Percentiles rank a stretch among this genome's conserved stretches.
phyloP scores from a whole-genome alignment of 1,140 invertebrate genomes.

The Centruroides vittatus region DNA sequence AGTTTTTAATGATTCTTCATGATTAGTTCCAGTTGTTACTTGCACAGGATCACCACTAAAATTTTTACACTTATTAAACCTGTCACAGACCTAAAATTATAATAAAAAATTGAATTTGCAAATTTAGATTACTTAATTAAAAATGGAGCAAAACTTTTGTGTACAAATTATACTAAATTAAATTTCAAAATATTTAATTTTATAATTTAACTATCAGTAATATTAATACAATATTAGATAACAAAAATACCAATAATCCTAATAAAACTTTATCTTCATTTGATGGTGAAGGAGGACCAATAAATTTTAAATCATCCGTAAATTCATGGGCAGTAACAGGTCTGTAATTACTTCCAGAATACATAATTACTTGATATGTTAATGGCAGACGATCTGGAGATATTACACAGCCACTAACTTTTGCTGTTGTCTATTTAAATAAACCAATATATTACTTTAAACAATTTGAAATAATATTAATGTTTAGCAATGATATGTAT shows the following conservation, averaged over 20 bases:
- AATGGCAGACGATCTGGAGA: constrained; percentile 14
- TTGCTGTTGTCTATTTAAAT: constrained; percentile 7
- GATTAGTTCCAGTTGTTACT: not conserved
- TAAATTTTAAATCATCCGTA: constrained; percentile 14
- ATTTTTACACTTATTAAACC: constrained; percentile 4
- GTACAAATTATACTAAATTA: too few relatives aligned
- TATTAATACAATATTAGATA: too few relatives aligned
- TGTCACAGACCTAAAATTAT: constrained; percentile 8
- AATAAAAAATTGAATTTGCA: too few relatives aligned
- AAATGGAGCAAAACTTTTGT: too few relatives aligned
- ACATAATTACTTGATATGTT: constrained; percentile 16
- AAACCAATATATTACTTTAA: not conserved
- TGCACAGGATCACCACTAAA: constrained; percentile 1
- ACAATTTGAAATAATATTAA: not conserved
- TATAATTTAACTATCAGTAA: too few relatives aligned
- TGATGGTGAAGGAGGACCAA: constrained; percentile 7
- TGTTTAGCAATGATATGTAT: not conserved
- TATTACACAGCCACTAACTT: constrained; percentile 14
- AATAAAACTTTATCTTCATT: not conserved
- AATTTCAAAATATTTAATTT: too few relatives aligned
- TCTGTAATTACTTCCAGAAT: constrained; percentile 1
- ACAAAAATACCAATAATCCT: too few relatives aligned
- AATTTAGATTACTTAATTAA: too few relatives aligned
- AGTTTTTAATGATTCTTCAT: too few relatives aligned
- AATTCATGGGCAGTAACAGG: constrained; percentile 16